Percentiles rank a stretch among this genome's conserved stretches.
phyloP scores from a whole-genome alignment of 2,113 vertebrate genomes.

The Daphoenositta chrysoptera region DNA sequence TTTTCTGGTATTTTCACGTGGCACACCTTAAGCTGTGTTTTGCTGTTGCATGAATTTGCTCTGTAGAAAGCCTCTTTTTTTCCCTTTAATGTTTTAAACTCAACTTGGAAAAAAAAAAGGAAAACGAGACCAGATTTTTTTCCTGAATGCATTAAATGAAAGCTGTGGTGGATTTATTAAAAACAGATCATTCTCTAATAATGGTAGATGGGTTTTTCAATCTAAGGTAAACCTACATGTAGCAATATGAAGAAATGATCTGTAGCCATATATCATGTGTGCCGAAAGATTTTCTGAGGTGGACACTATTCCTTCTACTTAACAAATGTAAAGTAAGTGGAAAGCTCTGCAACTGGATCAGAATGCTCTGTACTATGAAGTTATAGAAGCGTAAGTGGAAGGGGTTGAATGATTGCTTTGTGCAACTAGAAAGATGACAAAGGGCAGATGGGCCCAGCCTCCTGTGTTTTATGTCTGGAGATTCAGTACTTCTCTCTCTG shows the following conservation, averaged over 20 bases:
- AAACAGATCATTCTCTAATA: not conserved
- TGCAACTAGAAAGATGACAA: not conserved
- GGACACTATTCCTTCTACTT: not conserved
- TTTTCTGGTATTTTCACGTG: not conserved
- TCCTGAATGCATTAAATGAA: not conserved
- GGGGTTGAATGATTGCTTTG: not conserved
- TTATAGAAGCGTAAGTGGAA: not conserved
- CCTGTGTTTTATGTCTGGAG: not conserved
- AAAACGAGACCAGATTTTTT: not conserved
- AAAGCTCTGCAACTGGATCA: not conserved
- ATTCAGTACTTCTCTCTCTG: not conserved
- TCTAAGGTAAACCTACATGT: not conserved
- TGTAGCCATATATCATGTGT: not conserved
- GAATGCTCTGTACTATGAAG: not conserved
- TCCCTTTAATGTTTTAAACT: not conserved
- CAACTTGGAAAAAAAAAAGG: not conserved
- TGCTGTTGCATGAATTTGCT: not conserved
- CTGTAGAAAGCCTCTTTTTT: not conserved
- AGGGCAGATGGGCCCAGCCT: not conserved
- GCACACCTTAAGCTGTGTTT: not conserved
- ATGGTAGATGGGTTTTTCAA: not conserved
- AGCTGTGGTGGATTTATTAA: not conserved
- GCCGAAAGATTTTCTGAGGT: not conserved
- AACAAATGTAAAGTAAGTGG: not conserved
- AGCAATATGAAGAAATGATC: not conserved